Evolutionary conservation across 2,797 vertebrate species (phyloP).

Genomic region (Mus minutoides): DNA sequence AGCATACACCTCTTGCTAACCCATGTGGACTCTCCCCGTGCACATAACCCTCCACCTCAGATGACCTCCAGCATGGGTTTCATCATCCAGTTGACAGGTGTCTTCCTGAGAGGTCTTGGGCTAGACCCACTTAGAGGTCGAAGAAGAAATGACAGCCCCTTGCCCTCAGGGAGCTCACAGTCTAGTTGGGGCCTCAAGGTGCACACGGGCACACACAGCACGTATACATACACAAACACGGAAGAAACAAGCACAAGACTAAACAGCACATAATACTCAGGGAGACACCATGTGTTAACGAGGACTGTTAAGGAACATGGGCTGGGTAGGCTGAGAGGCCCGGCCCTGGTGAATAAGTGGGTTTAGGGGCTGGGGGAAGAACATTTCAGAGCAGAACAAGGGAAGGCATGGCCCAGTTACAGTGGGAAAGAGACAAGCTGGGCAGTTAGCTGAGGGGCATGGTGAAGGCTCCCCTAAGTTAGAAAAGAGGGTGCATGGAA

Average conservation of each 20-base stretch:
- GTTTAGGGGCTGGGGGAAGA: background rate
- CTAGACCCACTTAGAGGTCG: background rate
- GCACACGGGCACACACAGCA: background rate
- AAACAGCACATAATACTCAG: background rate
- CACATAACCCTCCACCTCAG: background rate
- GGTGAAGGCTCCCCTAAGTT: background rate
- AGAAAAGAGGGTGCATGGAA: background rate
- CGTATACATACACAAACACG: background rate
- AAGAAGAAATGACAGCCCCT: background rate
- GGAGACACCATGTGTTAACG: background rate
- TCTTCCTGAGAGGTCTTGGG: constrained; percentile 14
- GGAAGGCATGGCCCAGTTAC: background rate
- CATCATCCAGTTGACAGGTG: background rate
- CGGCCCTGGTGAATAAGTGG: background rate
- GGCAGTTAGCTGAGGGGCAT: background rate
- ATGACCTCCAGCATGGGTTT: background rate
- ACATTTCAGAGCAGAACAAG: background rate
- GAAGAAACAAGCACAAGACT: background rate
- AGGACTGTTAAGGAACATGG: rapidly evolving
- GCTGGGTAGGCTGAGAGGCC: background rate
- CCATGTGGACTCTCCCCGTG: background rate
- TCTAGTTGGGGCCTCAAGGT: background rate
- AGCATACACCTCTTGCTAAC: background rate
- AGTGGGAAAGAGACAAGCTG: background rate
- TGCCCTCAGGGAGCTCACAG: constrained; percentile 2